phyloP scores from a whole-genome alignment of 2,888 invertebrate genomes.

The Phengaris arion region DNA sequence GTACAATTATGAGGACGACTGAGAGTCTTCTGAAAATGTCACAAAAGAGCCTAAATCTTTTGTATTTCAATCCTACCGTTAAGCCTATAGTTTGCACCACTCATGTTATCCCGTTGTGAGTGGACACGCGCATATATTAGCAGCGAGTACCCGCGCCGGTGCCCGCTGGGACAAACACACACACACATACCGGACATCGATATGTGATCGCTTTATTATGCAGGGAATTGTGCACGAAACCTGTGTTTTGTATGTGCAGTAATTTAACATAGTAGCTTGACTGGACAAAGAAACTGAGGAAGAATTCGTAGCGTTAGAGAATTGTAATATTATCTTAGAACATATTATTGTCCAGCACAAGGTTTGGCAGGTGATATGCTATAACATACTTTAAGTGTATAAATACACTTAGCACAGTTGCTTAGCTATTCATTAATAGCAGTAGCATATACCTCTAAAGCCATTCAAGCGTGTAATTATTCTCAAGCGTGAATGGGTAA shows the following conservation, averaged over 20 bases:
- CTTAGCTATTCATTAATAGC: too few species aligned
- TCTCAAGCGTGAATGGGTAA: too few species aligned
- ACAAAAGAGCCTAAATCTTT: background rate
- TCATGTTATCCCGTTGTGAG: constrained; percentile 15
- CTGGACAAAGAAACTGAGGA: background rate
- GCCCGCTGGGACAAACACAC: constrained; percentile 3
- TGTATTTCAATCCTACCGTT: background rate
- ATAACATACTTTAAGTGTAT: too few species aligned
- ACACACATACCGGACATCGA: background rate
- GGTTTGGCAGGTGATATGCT: too few species aligned
- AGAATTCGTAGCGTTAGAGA: background rate
- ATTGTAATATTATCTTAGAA: too few species aligned
- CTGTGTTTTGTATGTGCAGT: constrained; percentile 3
- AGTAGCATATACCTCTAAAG: too few species aligned
- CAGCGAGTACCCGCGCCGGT: background rate
- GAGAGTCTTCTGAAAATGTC: too few species aligned
- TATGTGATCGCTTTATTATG: constrained; percentile 20
- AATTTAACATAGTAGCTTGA: background rate
- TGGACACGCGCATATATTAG: constrained; percentile 25
- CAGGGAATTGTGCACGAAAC: constrained; percentile 4
- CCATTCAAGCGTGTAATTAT: too few species aligned
- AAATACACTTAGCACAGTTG: too few species aligned
- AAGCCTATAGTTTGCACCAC: background rate
- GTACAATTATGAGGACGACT: background rate
- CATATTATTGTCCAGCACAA: too few species aligned